Base-by-base conservation (phyloP, 2,113 vertebrate genomes). In the Dolichallabes microphthalmus region DNA sequence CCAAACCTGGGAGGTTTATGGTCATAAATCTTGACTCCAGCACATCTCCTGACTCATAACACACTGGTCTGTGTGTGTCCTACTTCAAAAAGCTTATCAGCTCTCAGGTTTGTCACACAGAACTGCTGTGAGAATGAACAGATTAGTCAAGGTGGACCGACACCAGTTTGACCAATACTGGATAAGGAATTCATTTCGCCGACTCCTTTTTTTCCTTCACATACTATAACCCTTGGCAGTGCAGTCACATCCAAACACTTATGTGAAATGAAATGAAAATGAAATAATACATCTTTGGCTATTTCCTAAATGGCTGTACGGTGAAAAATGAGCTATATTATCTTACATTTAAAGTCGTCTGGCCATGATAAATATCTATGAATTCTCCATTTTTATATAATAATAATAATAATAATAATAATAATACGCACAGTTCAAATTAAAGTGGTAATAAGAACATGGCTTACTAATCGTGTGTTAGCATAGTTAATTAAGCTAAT, bases 61-160 rank as follows among this genome's bases (percentile, higher is more conserved):
- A 25, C 50, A 55, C 60, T 39, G 45, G 32, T 85, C 60, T 45
- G 77, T 85, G 77, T 85, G 76, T 80, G 77, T 85, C 66, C 77
- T 74, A 74, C 60, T 75, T 69, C 58, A 55, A 69, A 87, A 71
- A 52, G 64, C 81, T 83, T 83, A 84, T 87, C 66, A 75, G 60
- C 82, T 73, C 64, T 87, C 60, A 83, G 52, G 73, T 52, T 57
- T 83, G 61, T 79, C 80, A 60, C 30, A 83, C 35, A 60, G n/a
- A 63, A 60, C 55, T 61, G 74, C 63, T 68, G 25, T 69, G 84
- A 58, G 76, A 69, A 80, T n/a, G 53, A 85, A 60, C 61, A 80
- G 76, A 85, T 85, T 71, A 85, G 84, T 85, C 76, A 80, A 71
- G 76, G 63, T 80, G 61, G 75, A 69, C 25, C 71, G 63, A 77